These are phyloP conservation scores for Eupithecia subumbrata DNA, from an alignment of 2,888 invertebrate species.

Conservation along the genomic window DNA sequence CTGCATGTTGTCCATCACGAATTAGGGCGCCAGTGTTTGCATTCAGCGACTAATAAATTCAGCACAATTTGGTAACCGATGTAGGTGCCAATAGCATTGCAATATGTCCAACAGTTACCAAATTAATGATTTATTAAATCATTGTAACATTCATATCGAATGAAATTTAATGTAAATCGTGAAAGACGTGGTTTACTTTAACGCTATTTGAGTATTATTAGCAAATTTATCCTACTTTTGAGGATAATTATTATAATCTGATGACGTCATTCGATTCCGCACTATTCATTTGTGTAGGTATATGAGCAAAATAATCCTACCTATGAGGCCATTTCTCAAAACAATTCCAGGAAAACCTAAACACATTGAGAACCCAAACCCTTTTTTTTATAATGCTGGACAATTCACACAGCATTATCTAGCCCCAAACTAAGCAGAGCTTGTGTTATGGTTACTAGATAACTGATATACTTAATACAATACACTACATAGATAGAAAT, in stretches of 20 bases:
- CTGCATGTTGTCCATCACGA: constrained; percentile 7
- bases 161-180: background rate
- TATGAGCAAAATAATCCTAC: background rate
- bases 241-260: background rate
- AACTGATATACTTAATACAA: too few relatives aligned
- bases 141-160: background rate
- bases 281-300: background rate
- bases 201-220: background rate
- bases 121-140: background rate
- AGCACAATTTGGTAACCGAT: background rate
- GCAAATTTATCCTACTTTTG: background rate
- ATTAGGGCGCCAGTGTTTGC: background rate
- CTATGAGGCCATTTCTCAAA: background rate
- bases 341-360: background rate
- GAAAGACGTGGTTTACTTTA: background rate
- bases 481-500: too few relatives aligned
- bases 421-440: too few relatives aligned
- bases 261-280: background rate
- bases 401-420: too few relatives aligned
- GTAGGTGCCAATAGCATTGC: background rate
- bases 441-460: too few relatives aligned
- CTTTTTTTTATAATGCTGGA: too few relatives aligned
- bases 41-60: background rate
- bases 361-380: background rate
- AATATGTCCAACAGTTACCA: background rate